A percentile compares a stretch with the other conserved stretches of the same genome.
phyloP scores from a whole-genome alignment of 2,797 vertebrate genomes.

The Natrix natrix region DNA sequence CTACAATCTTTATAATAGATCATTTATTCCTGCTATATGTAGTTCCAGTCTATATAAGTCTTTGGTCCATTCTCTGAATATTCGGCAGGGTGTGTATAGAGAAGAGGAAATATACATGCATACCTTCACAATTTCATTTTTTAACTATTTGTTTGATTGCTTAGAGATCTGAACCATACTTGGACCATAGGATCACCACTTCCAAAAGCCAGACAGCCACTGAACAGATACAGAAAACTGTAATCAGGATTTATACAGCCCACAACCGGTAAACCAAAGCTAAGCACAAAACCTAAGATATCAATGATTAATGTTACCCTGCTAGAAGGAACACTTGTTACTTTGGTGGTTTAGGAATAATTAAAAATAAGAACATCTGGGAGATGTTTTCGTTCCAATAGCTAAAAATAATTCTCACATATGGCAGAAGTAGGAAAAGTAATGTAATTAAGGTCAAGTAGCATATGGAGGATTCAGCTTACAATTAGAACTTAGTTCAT shows the following conservation, averaged over 20 bases:
- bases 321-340: conserved; percentile 50
- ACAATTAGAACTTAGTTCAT: not conserved
- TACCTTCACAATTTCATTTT: not conserved
- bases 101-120: conserved; percentile 20
- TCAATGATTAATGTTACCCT: conserved; percentile 39
- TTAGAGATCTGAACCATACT: not conserved
- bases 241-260: not conserved
- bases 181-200: not conserved
- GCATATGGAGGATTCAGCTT: not conserved
- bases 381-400: conserved; percentile 40
- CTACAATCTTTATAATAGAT: not conserved
- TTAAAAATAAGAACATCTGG: conserved; percentile 60
- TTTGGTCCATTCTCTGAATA: not conserved
- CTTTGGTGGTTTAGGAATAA: conserved; percentile 57
- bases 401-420: conserved; percentile 52
- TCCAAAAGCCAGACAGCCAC: not conserved
- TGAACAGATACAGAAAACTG: not conserved
- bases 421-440: conserved; percentile 49
- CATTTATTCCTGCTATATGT: not conserved
- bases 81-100: not conserved
- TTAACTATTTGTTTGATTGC: not conserved
- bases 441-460: conserved; percentile 2
- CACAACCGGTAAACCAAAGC: not conserved
- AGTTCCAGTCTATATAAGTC: not conserved
- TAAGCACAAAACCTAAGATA: not conserved